A percentile compares a stretch with the other conserved stretches of the same genome.
These are phyloP conservation scores for Bradypus variegatus DNA, from an alignment of 2,797 vertebrate genomes.

Conservation along the genomic window DNA sequence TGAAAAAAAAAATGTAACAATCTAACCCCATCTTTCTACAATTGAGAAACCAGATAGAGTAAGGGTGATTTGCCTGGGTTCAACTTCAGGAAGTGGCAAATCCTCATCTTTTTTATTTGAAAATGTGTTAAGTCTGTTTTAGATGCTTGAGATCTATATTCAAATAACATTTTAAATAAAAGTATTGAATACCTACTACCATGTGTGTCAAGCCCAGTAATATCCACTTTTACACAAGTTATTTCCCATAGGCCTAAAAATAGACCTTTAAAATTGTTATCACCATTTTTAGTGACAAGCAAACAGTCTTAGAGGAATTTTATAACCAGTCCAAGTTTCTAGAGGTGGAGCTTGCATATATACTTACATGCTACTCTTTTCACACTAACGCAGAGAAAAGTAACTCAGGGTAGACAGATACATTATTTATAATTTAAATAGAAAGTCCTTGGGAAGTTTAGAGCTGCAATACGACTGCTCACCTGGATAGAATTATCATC, in stretches of 20 bases:
- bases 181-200: rapidly evolving
- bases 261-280: not conserved
- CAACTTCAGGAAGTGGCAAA: not conserved
- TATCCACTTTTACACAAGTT: too few species aligned
- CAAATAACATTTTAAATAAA: rapidly evolving
- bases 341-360: not conserved
- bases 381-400: not conserved
- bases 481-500: conserved; percentile 97
- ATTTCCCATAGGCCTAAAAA: not conserved
- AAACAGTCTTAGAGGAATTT: not conserved
- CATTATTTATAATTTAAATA: not conserved
- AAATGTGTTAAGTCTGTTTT: not conserved
- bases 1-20: not conserved
- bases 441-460: not conserved
- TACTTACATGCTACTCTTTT: not conserved
- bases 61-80: too few species aligned
- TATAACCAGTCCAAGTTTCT: not conserved
- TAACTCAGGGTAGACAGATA: too few species aligned
- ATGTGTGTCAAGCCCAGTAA: not conserved
- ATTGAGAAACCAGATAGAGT: not conserved
- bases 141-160: rapidly evolving
- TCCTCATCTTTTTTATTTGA: too few species aligned
- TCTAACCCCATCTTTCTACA: too few species aligned
- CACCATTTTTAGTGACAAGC: not conserved
- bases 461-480: not conserved